Evolutionary conservation across 2,113 vertebrate genomes (phyloP).

Genomic region (Bothrops jararaca): DNA sequence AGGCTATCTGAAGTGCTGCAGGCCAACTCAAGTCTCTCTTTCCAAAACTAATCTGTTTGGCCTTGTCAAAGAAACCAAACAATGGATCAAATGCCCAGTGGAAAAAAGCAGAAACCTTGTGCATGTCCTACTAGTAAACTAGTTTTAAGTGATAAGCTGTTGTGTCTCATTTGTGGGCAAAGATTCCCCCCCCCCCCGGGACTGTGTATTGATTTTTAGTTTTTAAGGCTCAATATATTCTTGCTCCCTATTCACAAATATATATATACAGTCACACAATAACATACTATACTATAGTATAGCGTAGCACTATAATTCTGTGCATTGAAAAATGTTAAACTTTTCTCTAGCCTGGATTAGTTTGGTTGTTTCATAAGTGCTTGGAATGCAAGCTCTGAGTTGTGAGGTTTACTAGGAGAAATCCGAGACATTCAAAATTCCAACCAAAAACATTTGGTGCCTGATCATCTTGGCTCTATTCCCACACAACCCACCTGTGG

Average conservation of each 20-base stretch:
- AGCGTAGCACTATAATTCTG: background rate
- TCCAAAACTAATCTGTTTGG: conserved; percentile 60
- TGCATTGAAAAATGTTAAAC: conserved; percentile 39
- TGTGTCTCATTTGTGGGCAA: conserved; percentile 17
- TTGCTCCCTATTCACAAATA: conserved; percentile 12
- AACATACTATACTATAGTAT: conserved; percentile 28
- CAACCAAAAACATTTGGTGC: conserved; percentile 44
- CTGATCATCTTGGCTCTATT: conserved; percentile 39
- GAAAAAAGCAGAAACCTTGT: conserved; percentile 37
- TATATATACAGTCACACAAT: background rate
- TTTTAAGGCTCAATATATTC: conserved; percentile 5
- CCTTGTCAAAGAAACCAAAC: conserved; percentile 47
- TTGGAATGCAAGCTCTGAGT: conserved; percentile 37
- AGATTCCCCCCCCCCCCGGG: background rate
- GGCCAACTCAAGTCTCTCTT: conserved; percentile 53
- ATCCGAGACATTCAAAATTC: conserved; percentile 54
- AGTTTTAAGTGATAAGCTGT: conserved; percentile 34
- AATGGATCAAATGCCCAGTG: conserved; percentile 46
- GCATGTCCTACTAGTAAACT: conserved; percentile 21
- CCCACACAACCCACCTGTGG: conserved; percentile 1
- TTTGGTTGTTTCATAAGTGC: conserved; percentile 30
- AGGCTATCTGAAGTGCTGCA: conserved; percentile 41
- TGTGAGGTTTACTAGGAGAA: conserved; percentile 53
- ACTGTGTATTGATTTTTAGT: background rate
- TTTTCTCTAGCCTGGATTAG: conserved; percentile 30